Base-by-base conservation (phyloP, 2,113 vertebrate species). In the Pipra filicauda region DNA sequence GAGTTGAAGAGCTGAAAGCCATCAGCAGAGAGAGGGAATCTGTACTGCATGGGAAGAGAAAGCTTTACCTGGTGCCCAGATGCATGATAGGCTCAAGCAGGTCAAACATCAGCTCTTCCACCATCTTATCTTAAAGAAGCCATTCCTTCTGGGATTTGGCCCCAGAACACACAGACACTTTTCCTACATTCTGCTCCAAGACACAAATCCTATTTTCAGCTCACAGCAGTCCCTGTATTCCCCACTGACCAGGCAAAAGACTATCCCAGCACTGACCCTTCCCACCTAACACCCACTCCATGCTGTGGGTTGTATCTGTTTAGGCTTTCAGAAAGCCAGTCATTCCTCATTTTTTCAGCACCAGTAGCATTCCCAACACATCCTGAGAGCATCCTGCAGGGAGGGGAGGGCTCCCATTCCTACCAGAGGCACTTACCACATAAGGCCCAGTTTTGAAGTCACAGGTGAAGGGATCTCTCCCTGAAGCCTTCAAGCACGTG, bases 391-490 rank as follows among this genome's bases (percentile, higher is more conserved):
- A 15, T 11, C 19, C 62, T 46, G 51, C 46, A 11, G 0, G 0
- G 20, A 15, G 3, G 19, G 43, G 3, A 8, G 20, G 16, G 2
- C 15, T 65, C 64, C 62, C 46, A 1, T 9, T 62, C 18, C n/a
- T n/a, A 43, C 6, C 57, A 27, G 15, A 37, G 12, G 13, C 54
- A n/a, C 97, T 93, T 31, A 98, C 98, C 96, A 61, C 30, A 0
- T 82, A 91, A 70, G 81, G 95, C 12, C 95, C 96, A 19, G 49
- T 67, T 77, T 52, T 96, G 95, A 98, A 98, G 83, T 26, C 52
- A 6, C 98, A 98, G 0, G 80, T 67, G 26, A 28, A 66, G 0
- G 96, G 95, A 16, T 98, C 95, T 74, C 80, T 93, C 11, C 91
- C 92, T 0, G 96, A 97, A 6, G 78, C 85, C 49, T 89, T 97